Evolutionary conservation across 2,113 vertebrate species (phyloP), one percentile per base, ranked within the genome.

Genomic region (Gadus macrocephalus): DNA sequence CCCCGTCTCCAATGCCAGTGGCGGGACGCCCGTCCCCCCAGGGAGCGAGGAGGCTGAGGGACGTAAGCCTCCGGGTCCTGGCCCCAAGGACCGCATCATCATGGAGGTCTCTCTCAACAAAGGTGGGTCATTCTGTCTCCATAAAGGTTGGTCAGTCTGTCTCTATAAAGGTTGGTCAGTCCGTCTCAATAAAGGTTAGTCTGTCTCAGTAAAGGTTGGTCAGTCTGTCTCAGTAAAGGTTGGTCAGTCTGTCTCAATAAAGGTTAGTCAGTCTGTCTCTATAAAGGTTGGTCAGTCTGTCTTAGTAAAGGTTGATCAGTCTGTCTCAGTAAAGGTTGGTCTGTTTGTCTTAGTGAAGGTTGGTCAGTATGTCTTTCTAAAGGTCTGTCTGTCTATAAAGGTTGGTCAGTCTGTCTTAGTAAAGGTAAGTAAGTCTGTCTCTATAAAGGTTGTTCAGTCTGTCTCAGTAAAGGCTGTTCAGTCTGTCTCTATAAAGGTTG

Each of bases 101-200:
- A 99, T 98, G 95, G 97, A 99, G 73, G 95, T 98, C 53, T 94
- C 95, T 0, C 93, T 98, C 35, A 93, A 94, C 64, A 98, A 99
- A 96, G 97, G 97, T 98, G 68, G 59, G 69, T 27, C 16, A 3
- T 95, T 98, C 53, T 94, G 95, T 0, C 93, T 98, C 42, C 93
- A 94, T 66, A 98, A 99, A 96, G 97, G 97, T 98, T 69, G 55
- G 69, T 27, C 16, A 2, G 95, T 98, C 53, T 94, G 95, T 0
- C 93, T 98, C 42, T 93, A 94, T 66, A 98, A 99, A 96, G 96
- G 97, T 98, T 70, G 55, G 69, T 27, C 16, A 3, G 95, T 98
- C 53, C 94, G 95, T 0, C 93, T 98, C 42, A 93, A 94, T 66
- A 98, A 99, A 96, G 97, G 97, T 98, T 69, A 2, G 12, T 15